phyloP scores from a whole-genome alignment of 2,888 invertebrate genomes.

The Danaus chrysippus region DNA sequence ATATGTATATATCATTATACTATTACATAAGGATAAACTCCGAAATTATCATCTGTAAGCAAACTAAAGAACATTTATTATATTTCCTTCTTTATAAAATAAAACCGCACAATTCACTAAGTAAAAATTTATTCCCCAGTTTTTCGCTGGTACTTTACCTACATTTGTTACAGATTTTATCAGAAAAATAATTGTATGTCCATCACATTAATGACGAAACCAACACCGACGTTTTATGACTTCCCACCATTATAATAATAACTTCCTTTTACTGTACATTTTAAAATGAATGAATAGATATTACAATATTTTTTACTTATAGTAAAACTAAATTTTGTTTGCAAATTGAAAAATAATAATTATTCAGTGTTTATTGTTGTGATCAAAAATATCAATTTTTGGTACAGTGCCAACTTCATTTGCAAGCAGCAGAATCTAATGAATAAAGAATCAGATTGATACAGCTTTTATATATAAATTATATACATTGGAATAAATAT shows the following conservation, averaged over 20 bases:
- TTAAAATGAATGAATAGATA: slow-evolving; percentile 42
- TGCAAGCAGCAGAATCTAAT: slow-evolving; percentile 37
- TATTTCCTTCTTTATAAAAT: background rate
- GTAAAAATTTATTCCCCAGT: slow-evolving; percentile 3
- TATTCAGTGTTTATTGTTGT: slow-evolving; percentile 19
- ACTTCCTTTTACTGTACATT: slow-evolving; percentile 60
- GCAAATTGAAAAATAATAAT: background rate
- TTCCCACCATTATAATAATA: slow-evolving; percentile 73
- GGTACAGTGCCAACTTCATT: slow-evolving; percentile 37
- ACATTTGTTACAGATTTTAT: slow-evolving; percentile 39
- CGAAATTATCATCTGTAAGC: background rate
- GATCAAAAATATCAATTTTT: slow-evolving; percentile 36
- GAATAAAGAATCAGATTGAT: slow-evolving; percentile 40
- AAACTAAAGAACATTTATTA: background rate
- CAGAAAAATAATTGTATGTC: slow-evolving; percentile 52
- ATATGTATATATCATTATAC: background rate
- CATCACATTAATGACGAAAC: slow-evolving; percentile 66
- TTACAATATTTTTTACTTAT: slow-evolving; percentile 27
- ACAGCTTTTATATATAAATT: slow-evolving; percentile 29
- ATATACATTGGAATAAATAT: slow-evolving; percentile 26
- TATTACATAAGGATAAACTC: background rate
- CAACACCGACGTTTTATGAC: slow-evolving; percentile 60
- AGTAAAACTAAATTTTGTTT: slow-evolving; percentile 24
- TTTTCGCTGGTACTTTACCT: slow-evolving; percentile 30
- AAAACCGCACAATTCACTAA: slow-evolving; percentile 23